Evolutionary conservation across 2,113 vertebrate genomes (phyloP), one percentile per base, ranked within the genome.

Genomic region (Callospermophilus lateralis): DNA sequence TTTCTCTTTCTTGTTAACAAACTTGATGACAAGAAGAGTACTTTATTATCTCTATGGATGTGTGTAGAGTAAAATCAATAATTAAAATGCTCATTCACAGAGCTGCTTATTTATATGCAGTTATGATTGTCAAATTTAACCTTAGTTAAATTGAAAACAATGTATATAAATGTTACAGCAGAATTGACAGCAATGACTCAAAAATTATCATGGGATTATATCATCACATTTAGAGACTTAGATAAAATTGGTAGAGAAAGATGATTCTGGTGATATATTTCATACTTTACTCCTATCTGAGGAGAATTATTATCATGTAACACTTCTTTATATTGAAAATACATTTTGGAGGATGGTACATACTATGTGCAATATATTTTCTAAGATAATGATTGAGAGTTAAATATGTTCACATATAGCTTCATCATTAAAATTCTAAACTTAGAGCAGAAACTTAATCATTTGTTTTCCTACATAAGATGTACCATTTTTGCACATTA

Each of bases 51-150:
- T 89, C 85, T 91, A 72, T 16, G 3, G 51, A 77, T 89, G 16
- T 74, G 34, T 68, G 84, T 39, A 77, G 76, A 94, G 28, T 89
- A 94, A 94, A 93, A 79, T 22, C 73, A 93, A 58, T 93, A 95
- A 97, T 95, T 95, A 90, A 98, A 97, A 93, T 72, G 24, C 48
- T 97, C 93, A 86, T 96, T 97, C 86, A 51, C 70, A 94, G 76
- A 93, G 28, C 39, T 53, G 45, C 55, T 95, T 93, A 93, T 97
- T 97, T 70, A 86, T 89, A 96, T 89, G 58, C 77, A 79, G 19
- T 51, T 90, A 9, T 93, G 22, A 53, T 39, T 96, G 70, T 90
- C 93, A 95, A 93, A 65, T 42, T 94, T 89, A 91, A 61, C 58
- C 78, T 30, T 93, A 76, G 91, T 83, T 94, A 97, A 93, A 86